Evolutionary conservation across 92 coral and sea anemone species (phyloP).

Genomic region (Siderastrea siderea): DNA sequence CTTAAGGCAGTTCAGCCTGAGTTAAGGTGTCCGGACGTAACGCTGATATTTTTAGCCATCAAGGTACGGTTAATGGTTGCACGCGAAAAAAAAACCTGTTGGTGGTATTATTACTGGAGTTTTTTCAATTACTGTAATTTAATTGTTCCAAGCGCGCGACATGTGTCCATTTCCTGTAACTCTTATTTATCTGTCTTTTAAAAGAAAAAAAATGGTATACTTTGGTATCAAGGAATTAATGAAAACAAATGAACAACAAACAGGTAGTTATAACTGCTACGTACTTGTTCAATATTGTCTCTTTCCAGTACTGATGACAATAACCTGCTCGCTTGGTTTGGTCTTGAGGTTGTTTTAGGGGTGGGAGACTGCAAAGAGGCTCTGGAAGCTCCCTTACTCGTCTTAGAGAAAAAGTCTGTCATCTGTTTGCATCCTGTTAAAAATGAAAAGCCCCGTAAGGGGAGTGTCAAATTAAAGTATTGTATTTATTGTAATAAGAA

Average conservation of each 20-base stretch:
- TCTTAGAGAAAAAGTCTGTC: slow-evolving; percentile 25
- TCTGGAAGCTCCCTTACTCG: not conserved
- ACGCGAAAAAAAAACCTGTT: not conserved
- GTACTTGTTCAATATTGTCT: slow-evolving; percentile 16
- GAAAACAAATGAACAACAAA: not conserved
- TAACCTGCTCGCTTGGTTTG: slow-evolving; percentile 11
- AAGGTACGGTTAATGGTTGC: not conserved
- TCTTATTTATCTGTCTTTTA: slow-evolving; percentile 17
- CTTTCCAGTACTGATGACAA: slow-evolving; percentile 19
- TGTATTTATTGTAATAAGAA: not conserved
- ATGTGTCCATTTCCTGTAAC: slow-evolving; percentile 22
- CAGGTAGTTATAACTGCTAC: not conserved
- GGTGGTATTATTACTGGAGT: no score
- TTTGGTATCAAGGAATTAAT: not conserved
- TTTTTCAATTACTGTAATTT: not conserved
- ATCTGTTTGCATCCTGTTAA: slow-evolving; percentile 21
- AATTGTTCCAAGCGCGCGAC: slow-evolving; percentile 20
- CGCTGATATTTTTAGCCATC: slow-evolving; percentile 10
- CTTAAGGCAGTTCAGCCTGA: not conserved
- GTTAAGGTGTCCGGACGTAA: not conserved
- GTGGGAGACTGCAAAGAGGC: not conserved
- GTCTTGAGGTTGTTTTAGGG: not conserved
- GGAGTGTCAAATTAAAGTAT: no score
- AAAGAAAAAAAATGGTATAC: slow-evolving; percentile 4
- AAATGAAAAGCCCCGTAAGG: not conserved